These are phyloP conservation scores for Orthosia incerta DNA, from an alignment of 2,888 invertebrate genomes.

Conservation along the genomic window DNA sequence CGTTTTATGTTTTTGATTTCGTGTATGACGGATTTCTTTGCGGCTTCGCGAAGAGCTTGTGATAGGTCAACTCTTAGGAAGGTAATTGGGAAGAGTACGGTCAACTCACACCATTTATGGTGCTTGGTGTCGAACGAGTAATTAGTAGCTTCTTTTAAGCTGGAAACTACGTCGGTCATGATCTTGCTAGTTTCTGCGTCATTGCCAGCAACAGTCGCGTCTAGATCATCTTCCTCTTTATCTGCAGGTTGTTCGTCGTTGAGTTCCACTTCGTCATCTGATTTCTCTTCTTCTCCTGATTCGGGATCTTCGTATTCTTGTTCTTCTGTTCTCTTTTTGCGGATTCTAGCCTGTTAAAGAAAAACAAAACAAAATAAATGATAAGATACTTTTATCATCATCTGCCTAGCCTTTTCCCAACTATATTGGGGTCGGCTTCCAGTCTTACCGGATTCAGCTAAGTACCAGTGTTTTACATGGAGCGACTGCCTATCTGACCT, in stretches of 20 bases:
- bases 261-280: slow-evolving; percentile 86
- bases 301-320: slow-evolving; percentile 93
- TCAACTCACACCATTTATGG: slow-evolving; percentile 96
- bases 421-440: no score
- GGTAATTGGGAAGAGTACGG: slow-evolving; percentile 92
- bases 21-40: slow-evolving; percentile 94
- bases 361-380: neutral
- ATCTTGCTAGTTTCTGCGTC: slow-evolving; percentile 76
- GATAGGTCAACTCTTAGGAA: slow-evolving; percentile 93
- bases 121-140: slow-evolving; percentile 95
- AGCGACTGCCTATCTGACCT: no score
- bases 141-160: slow-evolving; percentile 87
- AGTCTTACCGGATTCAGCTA: no score
- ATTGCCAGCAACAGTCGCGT: slow-evolving; percentile 70
- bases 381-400: no score
- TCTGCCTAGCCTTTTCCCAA: no score
- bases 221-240: slow-evolving; percentile 73
- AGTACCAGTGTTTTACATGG: no score
- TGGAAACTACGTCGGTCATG: slow-evolving; percentile 83
- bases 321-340: slow-evolving; percentile 91
- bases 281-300: slow-evolving; percentile 90
- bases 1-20: slow-evolving; percentile 95
- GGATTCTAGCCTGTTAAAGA: slow-evolving; percentile 86
- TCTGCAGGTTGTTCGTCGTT: slow-evolving; percentile 76
- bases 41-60: slow-evolving; percentile 93